Conservation (phyloP, 2,888 invertebrate species). For the Toxonevra muliebris region DNA sequence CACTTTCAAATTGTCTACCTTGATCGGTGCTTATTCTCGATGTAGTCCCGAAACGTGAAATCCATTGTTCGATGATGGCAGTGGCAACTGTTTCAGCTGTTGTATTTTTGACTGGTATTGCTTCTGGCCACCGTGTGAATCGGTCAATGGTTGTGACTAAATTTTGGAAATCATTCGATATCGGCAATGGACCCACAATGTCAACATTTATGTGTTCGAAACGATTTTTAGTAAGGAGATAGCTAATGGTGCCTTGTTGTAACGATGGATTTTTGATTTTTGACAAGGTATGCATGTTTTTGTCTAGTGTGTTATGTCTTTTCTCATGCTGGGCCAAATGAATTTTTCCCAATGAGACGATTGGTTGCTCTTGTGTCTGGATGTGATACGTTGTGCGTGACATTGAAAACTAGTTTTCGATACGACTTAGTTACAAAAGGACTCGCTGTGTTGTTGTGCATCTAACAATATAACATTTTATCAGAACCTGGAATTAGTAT, state of each 20-base stretch:
- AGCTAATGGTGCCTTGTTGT: no score
- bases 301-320: background rate
- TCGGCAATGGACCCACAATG: slow-evolving; percentile 22
- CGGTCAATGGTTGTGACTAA: slow-evolving; percentile 30
- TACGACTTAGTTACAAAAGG: no score
- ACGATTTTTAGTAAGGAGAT: background rate
- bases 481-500: slow-evolving; percentile 3
- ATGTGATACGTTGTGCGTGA: slow-evolving; percentile 20
- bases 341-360: background rate
- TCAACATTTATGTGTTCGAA: slow-evolving; percentile 30
- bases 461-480: slow-evolving; percentile 22
- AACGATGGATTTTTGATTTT: background rate
- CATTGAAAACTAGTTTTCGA: slow-evolving; percentile 19
- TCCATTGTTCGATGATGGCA: no score
- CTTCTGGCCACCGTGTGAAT: slow-evolving; percentile 30
- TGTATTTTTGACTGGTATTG: slow-evolving; percentile 29
- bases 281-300: background rate
- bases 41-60: slow-evolving; percentile 29
- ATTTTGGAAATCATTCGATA: slow-evolving; percentile 19
- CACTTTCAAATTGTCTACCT: no score
- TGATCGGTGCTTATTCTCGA: slow-evolving; percentile 26
- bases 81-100: slow-evolving; percentile 29
- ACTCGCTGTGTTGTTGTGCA: background rate
- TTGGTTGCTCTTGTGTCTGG: background rate
- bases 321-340: slow-evolving; percentile 1